Conservation (phyloP, 2,888 invertebrate species). For the Limnephilus rhombicus region DNA sequence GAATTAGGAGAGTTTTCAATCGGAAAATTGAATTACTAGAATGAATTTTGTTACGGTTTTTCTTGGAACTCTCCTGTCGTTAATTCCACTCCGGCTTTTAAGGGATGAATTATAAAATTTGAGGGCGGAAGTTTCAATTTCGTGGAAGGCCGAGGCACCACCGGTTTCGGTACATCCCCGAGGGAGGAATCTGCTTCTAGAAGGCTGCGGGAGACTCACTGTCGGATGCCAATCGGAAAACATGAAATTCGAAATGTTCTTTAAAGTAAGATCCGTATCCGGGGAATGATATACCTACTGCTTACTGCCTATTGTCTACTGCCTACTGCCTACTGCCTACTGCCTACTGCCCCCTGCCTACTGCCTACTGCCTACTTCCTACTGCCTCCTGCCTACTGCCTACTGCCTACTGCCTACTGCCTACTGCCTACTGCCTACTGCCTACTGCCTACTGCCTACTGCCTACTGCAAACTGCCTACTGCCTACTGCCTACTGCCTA, state of each 20-base stretch:
- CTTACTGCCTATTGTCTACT: too few species aligned
- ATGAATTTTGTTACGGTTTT: neutral
- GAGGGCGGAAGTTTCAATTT: neutral
- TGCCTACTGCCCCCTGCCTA: too few species aligned
- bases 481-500: too few species aligned
- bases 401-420: neutral
- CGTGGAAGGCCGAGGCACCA: neutral
- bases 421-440: too few species aligned
- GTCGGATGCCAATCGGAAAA: slow-evolving; percentile 1
- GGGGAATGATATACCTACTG: neutral
- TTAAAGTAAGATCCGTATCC: neutral
- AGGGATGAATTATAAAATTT: neutral
- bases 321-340: too few species aligned
- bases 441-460: neutral
- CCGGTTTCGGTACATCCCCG: neutral
- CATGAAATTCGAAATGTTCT: neutral
- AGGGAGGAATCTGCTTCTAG: neutral
- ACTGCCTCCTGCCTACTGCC: too few species aligned
- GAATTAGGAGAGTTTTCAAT: neutral
- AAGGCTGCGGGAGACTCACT: neutral
- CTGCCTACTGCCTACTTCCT: too few species aligned
- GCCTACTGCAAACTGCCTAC: neutral
- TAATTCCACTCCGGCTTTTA: neutral
- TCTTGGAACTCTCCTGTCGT: neutral
- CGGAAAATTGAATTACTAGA: neutral